Conservation (phyloP, 2,888 invertebrate genomes). For the Acrobeloides nanus region DNA sequence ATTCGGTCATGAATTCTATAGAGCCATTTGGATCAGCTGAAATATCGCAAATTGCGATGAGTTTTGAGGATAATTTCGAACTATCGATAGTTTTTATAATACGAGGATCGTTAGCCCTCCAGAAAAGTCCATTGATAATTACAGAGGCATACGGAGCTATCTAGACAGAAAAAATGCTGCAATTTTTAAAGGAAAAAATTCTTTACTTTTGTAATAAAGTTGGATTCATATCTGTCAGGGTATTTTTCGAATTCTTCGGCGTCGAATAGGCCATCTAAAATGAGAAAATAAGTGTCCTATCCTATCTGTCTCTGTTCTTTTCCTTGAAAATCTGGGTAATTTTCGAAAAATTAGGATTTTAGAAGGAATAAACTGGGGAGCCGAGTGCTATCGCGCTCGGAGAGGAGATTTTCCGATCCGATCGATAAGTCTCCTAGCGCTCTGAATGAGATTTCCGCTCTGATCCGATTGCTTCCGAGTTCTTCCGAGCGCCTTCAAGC, state of each 20-base stretch:
- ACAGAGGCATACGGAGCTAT: conserved; percentile 95
- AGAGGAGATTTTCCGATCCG: no score
- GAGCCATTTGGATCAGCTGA: conserved; percentile 96
- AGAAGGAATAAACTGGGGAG: no score
- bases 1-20: conserved; percentile 98
- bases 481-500: no score
- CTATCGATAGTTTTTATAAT: conserved; percentile 70
- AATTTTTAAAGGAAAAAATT: neutral
- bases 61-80: conserved; percentile 42
- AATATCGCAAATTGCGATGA: conserved; percentile 89
- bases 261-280: conserved; percentile 70
- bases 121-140: conserved; percentile 93
- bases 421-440: no score
- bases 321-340: no score
- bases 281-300: neutral
- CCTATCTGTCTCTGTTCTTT: no score
- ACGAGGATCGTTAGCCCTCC: conserved; percentile 92
- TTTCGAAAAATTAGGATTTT: no score
- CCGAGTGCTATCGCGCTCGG: no score
- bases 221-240: conserved; percentile 87
- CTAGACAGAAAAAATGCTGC: conserved; percentile 54
- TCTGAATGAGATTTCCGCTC: no score
- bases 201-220: conserved; percentile 78
- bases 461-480: no score
- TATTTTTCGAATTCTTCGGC: conserved; percentile 79